Base-by-base conservation (phyloP, 2,113 vertebrate species). In the Zosterops borbonicus region DNA sequence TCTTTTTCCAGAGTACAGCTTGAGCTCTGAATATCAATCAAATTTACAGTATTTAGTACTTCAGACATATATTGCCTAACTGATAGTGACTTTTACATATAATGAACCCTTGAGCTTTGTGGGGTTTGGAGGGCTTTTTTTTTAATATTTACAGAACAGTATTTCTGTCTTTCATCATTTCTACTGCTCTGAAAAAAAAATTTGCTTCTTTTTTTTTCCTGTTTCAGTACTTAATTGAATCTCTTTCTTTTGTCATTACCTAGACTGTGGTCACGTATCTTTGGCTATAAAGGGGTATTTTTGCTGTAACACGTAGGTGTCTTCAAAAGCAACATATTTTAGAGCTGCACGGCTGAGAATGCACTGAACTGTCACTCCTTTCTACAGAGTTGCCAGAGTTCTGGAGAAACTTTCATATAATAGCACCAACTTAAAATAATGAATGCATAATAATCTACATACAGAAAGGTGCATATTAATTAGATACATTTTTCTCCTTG, bases 251-350 rank as follows among this genome's bases (percentile, higher is more conserved):
- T 77, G 63, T 69, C 81, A 83, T 92, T 81, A 73, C 37, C 76
- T 89, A 86, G n/a, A 87, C 21, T 73, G 35, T 24, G 50, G 68
- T 89, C 87, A 88, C 15, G 1, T 23, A 74, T 73, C 89, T 84
- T 95, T 46, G 81, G 78, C 87, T 95, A 37, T 16, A 88, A 74
- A 74, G 52, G 62, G 14, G 17, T 93, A 87, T 74, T 96, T 96
- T 94, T 91, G 68, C 78, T 95, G 53, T 60, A 88, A 94, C 23
- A 83, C 2, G 24, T 68, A 88, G 85, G 31, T 89, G 75, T 91
- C 59, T 85, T 87, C 70, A 92, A 93, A 96, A 94, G 76, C 74
- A 95, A 91, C 28, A 60, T 14, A 76, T 64, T 41, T 89, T 74
- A 92, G 42, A 92, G 59, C 62, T 91, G 67, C 62, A 58, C 5